Evolutionary conservation across 2,113 vertebrate genomes (phyloP).

Genomic region (Merops nubicus): DNA sequence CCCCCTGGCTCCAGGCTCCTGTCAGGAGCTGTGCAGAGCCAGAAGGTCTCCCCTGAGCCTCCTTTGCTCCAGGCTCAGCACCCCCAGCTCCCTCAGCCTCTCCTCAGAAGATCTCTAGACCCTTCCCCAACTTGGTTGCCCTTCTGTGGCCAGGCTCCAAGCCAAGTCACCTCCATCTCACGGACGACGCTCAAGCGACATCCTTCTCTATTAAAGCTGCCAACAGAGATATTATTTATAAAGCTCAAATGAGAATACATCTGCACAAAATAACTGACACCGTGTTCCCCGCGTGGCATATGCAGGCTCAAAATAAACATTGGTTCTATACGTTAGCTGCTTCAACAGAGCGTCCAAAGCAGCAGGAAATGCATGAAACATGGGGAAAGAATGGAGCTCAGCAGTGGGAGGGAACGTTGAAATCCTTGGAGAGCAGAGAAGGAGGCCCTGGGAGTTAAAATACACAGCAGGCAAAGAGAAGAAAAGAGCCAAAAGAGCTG

Average conservation of each 20-base stretch:
- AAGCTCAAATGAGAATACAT: slow-evolving; percentile 43
- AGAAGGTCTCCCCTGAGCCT: not conserved
- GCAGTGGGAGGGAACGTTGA: slow-evolving; percentile 51
- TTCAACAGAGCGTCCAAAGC: slow-evolving; percentile 34
- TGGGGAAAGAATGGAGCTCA: slow-evolving; percentile 36
- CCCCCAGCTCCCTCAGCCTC: not conserved
- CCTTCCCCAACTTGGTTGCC: not conserved
- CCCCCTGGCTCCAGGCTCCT: not conserved
- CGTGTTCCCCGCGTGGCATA: slow-evolving; percentile 42
- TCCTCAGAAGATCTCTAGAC: not conserved
- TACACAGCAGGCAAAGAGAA: slow-evolving; percentile 49
- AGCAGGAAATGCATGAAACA: slow-evolving; percentile 64
- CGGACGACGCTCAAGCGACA: not conserved
- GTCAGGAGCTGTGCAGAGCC: not conserved
- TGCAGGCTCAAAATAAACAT: slow-evolving; percentile 65
- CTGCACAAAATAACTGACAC: slow-evolving; percentile 53
- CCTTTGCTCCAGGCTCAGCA: not conserved
- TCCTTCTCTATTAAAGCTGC: not conserved
- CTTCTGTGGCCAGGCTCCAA: not conserved
- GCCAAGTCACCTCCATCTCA: rapidly evolving
- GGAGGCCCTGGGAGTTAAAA: slow-evolving; percentile 64
- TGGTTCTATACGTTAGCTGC: slow-evolving; percentile 16
- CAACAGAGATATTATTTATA: slow-evolving; percentile 40
- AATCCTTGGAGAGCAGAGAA: slow-evolving; percentile 54
- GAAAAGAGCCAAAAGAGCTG: slow-evolving; percentile 70